Base-by-base conservation (phyloP, 2,888 invertebrate genomes). In the Penaeus monodon region DNA sequence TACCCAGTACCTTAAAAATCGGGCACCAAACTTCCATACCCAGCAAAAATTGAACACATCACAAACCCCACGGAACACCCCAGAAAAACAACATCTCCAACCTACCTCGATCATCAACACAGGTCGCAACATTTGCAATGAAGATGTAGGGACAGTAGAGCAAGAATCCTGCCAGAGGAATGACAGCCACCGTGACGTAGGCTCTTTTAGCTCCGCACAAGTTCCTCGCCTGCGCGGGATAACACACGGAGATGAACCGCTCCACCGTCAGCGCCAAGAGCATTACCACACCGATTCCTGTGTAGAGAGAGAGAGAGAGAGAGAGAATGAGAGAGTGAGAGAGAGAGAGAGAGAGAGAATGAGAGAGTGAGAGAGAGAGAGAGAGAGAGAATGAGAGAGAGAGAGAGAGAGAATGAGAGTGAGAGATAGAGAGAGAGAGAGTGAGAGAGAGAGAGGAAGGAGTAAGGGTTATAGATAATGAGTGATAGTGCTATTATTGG, bases 251-350 rank as follows among this genome's bases (percentile, higher is more conserved):
- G 64, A 95, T 94, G 92, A 95, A 96, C 73, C 96, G 93, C 91
- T 96, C 96, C 88, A 95, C 93, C 29, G 96, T 96, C 91, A 96
- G 93, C 20, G 95, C 95, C 82, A 96, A 93, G 24, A 96, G 94
- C 95, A 96, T 95, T 94, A 96, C 94, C 4, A 96, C 96, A 84
- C 96, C 95, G n/a, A 95, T 94, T 66, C 96, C 94, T 94, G 92
- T 91, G 84, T 79, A 57, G n/a, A 74, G 66, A 44, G 38, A 64
- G 63, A 57, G 33, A 57, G 64, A 38, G 68, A 68, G 20, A n/a
- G 33, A 33, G 33, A 33, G 33, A 33, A 3, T 1, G 33, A 33
- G 33, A 33, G 33, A 2, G 33, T 2, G 33, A 2, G 33, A 33
- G 33, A 73, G 29, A 63, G 22, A 24, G n/a, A n/a, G n/a, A 74